phyloP scores from a whole-genome alignment of 2,113 vertebrate genomes.

The Isichthys henryi region DNA sequence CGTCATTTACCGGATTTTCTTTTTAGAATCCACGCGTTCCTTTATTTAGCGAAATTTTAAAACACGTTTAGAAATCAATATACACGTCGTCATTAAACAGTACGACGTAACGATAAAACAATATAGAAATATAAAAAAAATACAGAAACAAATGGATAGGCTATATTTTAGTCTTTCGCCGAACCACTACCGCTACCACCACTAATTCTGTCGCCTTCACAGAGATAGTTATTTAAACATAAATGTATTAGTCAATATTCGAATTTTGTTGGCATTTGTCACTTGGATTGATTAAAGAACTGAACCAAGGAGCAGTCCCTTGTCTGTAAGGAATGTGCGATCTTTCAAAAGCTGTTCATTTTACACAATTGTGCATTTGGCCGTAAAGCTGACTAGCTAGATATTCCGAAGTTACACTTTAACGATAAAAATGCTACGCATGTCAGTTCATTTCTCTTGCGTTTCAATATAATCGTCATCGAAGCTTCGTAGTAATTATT shows the following conservation, averaged over 20 bases:
- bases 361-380: background rate
- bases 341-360: background rate
- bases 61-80: background rate
- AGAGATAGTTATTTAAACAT: background rate
- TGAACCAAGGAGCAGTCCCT: background rate
- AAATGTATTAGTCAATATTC: background rate
- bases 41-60: background rate
- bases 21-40: background rate
- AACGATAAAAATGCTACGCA: background rate
- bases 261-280: background rate
- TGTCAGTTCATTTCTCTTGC: background rate
- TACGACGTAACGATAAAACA: background rate
- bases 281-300: background rate
- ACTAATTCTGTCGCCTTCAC: background rate
- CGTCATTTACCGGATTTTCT: background rate
- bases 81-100: background rate
- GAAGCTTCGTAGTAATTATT: background rate
- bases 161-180: background rate
- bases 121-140: background rate
- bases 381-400: background rate
- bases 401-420: background rate
- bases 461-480: background rate
- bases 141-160: background rate
- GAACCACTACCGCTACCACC: background rate
- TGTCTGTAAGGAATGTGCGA: background rate